A percentile compares a stretch with the other conserved stretches of the same genome.
Conservation (phyloP, 2,797 vertebrate genomes). For the Myotis planiceps region DNA sequence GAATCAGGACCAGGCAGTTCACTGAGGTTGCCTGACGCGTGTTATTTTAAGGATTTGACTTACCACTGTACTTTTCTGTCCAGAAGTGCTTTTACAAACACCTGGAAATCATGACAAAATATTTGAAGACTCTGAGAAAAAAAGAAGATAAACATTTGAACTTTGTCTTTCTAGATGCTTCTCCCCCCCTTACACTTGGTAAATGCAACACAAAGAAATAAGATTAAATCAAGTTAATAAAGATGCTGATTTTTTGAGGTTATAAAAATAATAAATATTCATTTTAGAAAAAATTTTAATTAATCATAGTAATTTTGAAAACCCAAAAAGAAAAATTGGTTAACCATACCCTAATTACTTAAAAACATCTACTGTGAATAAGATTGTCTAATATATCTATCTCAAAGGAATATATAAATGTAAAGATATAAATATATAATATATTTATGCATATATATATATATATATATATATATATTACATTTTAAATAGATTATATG, state of each 20-base stretch:
- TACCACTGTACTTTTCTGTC: constrained; percentile 4
- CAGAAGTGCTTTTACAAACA: constrained; percentile 50
- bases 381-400: background rate
- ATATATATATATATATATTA: background rate
- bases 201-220: background rate
- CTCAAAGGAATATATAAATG: background rate
- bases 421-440: background rate
- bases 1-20: background rate
- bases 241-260: background rate
- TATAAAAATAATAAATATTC: background rate
- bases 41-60: constrained; percentile 56
- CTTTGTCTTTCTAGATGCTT: background rate
- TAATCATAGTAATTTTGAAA: background rate
- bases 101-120: constrained; percentile 65
- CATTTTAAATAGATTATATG: background rate
- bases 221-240: background rate
- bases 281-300: background rate
- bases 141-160: constrained; percentile 44
- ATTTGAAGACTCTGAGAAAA: constrained; percentile 63
- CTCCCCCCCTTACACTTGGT: background rate
- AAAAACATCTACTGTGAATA: background rate
- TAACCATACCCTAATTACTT: background rate
- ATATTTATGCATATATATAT: background rate
- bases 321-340: background rate
- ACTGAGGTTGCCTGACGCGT: background rate